Percentiles rank a stretch among this genome's conserved stretches.
Evolutionary conservation across 2,888 invertebrate genomes (phyloP).

Genomic region (Drosophila setosimentum): DNA sequence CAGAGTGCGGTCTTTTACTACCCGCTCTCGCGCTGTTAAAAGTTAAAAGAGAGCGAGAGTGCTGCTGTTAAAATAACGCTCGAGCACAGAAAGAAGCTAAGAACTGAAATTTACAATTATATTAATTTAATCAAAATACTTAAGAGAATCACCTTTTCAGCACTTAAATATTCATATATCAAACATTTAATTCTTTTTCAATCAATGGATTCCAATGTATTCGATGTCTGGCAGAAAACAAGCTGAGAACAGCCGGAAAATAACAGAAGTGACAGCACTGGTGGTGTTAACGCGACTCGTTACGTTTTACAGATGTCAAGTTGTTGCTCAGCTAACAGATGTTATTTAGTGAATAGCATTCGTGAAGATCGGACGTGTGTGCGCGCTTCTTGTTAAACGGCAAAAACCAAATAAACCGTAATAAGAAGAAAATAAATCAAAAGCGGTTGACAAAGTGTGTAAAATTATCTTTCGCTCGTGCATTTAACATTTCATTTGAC

Average conservation of each 20-base stretch:
- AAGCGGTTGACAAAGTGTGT: conserved; percentile 47
- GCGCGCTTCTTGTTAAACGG: conserved; percentile 43
- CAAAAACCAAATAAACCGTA: conserved; percentile 41
- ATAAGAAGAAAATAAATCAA: conserved; percentile 20
- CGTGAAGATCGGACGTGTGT: conserved; percentile 62
- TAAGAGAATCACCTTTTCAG: accelerated
- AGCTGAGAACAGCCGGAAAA: conserved; percentile 23
- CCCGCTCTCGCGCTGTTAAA: conserved; percentile 36
- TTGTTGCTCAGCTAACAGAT: conserved; percentile 27
- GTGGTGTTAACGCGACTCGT: conserved; percentile 25
- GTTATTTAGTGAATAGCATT: conserved; percentile 53
- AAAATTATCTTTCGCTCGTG: conserved; percentile 38
- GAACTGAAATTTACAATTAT: background rate
- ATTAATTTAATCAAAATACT: background rate
- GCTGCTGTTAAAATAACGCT: conserved; percentile 19
- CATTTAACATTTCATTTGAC: conserved; percentile 47
- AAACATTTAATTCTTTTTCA: background rate
- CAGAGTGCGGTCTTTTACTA: conserved; percentile 9
- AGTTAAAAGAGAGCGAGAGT: conserved; percentile 14
- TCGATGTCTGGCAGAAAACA: too few species aligned
- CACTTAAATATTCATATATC: too few species aligned
- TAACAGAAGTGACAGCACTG: conserved; percentile 23
- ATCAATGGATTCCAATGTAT: background rate
- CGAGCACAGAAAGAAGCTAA: background rate
- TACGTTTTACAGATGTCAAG: conserved; percentile 19